phyloP scores from a whole-genome alignment of 2,797 vertebrate species.

The Diglossa cyanea region DNA sequence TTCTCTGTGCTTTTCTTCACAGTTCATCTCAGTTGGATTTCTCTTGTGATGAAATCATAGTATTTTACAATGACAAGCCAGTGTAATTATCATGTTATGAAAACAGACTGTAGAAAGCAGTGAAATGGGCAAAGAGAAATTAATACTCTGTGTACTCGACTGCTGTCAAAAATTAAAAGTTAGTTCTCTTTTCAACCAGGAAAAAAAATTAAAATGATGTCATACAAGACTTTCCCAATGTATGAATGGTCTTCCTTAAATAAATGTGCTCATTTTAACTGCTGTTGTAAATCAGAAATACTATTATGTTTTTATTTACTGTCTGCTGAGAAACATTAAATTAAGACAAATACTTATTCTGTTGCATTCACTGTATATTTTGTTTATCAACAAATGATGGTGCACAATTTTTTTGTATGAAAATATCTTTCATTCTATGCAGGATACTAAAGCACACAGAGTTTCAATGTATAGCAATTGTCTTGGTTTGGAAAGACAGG shows the following conservation, averaged over 20 bases:
- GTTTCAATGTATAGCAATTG: background rate
- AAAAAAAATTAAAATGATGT: background rate
- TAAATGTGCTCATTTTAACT: slow-evolving; percentile 3
- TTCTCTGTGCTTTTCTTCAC: background rate
- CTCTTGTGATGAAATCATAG: background rate
- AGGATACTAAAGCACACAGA: background rate
- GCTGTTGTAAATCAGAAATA: background rate
- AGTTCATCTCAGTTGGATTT: background rate
- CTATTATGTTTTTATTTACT: slow-evolving; percentile 25
- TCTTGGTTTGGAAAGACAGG: no score
- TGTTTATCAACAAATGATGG: background rate
- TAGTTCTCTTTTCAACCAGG: background rate
- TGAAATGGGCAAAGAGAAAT: background rate
- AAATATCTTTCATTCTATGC: background rate
- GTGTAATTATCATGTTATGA: slow-evolving; percentile 22
- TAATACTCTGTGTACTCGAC: background rate
- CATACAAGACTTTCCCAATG: background rate
- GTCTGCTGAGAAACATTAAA: background rate
- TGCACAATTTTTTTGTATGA: background rate
- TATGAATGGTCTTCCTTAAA: slow-evolving; percentile 2
- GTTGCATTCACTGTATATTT: background rate
- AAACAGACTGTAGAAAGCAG: slow-evolving; percentile 18
- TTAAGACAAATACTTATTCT: background rate
- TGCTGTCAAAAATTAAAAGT: background rate
- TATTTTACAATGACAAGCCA: slow-evolving; percentile 11